Conservation (phyloP, 2,113 vertebrate genomes). For the Pterocles orientalis region DNA sequence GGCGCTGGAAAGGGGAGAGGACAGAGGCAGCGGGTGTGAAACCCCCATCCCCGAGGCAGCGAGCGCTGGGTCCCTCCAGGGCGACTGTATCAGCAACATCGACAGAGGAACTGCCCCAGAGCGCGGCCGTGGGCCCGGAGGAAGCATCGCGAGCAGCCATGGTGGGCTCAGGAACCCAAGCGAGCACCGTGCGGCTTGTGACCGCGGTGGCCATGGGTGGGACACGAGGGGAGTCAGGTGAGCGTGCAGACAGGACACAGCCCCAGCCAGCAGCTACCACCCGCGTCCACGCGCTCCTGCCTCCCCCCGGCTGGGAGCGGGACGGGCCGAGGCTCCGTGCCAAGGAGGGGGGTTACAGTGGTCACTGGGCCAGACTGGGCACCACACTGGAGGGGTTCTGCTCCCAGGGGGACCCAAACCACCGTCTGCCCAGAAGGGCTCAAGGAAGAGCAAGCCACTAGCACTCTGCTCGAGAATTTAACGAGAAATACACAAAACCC, state of each 20-base stretch:
- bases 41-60: not conserved
- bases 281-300: accelerated
- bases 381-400: accelerated
- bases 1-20: not conserved
- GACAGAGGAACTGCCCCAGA: not conserved
- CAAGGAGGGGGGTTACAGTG: not conserved
- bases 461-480: not conserved
- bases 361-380: not conserved
- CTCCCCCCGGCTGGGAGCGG: not conserved
- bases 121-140: not conserved
- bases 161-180: too few species aligned
- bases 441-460: not conserved
- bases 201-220: accelerated
- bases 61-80: not conserved
- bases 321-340: not conserved
- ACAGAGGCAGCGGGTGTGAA: not conserved
- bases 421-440: not conserved
- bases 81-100: not conserved
- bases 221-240: not conserved
- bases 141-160: not conserved
- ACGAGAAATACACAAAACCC: not conserved
- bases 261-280: not conserved
- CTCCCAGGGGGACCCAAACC: not conserved
- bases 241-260: not conserved
- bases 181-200: not conserved